Base-by-base conservation (phyloP, 2,888 invertebrate species). In the Colostygia pectinataria region DNA sequence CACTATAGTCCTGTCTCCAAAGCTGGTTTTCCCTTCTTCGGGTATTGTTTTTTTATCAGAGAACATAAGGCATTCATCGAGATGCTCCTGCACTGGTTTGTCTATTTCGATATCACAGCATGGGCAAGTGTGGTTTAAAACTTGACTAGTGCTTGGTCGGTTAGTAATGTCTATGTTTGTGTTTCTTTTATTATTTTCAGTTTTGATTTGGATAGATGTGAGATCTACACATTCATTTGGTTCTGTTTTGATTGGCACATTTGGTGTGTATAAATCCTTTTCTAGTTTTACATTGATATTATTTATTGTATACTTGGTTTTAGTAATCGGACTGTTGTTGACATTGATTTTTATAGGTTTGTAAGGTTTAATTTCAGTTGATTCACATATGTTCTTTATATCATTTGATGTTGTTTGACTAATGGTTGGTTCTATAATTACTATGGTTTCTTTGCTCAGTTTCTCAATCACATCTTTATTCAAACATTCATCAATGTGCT, bases 51-150 rank as follows among this genome's bases (percentile, higher is more conserved):
- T 80, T 55, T 91, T 85, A 40, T 89, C 77, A 45, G 80, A 79
- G 59, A 88, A 85, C 1, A 79, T 69, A 13, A 91, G 61, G 57
- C 92, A 93, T 46, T 87, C 80, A 29, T 92, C 92, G 25, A 92
- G 68, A 68, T 92, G 92, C 44, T 85, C 77, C 34, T 81, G 79
- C 3, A 88, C 71, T 1, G 77, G 62, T 53, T 74, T 80, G 2
- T 65, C 58, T 12, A 90, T 59, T 41, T 39, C 61, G 5, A 69
- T 65, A 2, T 75, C 79, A 59, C 92, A 92, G 48, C 91, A 85
- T 0, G 91, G 90, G 67, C 92, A 92, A 13, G 57, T 72, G 14
- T 74, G 72, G 5, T 43, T 59, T 27, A n/a, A 32, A 7, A 60
- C 52, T 65, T 69, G 37, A 58, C 64, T 71, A 63, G 57, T 68